Base-by-base conservation (phyloP, 2,888 invertebrate species). In the Leucophenga montana region DNA sequence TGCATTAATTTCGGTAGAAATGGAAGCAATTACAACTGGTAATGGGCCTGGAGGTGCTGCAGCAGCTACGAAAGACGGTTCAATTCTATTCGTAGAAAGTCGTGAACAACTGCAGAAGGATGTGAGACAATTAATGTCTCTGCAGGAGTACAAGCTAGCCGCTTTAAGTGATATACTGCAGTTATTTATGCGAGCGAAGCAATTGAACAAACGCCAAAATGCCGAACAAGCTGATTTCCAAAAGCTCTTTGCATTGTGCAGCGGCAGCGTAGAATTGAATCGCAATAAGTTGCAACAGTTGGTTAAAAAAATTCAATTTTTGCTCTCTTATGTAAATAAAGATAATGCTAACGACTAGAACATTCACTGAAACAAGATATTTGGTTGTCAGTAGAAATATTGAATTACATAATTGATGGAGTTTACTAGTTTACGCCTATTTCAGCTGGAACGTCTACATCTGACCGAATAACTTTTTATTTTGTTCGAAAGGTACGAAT, bases 241-340 rank as follows among this genome's bases (percentile, higher is more conserved):
- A 78, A 92, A 91, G 77, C 92, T 92, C 70, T 90, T 91, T 0
- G 91, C 92, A 13, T 90, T 91, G 70, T 88, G 89, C 64, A 88
- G 86, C 46, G 89, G 90, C 14, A 86, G 90, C 59, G 89, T 91
- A 62, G 84, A 88, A n/a, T 83, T 93, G 75, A 89, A 91, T 71
- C 85, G 90, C 64, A 89, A 88, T 59, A 91, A 90, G 85, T 80
- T 93, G 8, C 91, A 90, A 75, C 89, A 90, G 70, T 88, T 90
- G 75, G 83, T 91, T 0, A 94, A 92, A 82, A 95, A 94, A 89
- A 82, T 95, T 1, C 93, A 94, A 83, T 95, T 92, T 88, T 93
- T 93, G 87, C 87, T 95, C 71, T 92, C 94, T 0, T 95, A 39
- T 8, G 39, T 39, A 5, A 39, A 39, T 39, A 39, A 11, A 39